phyloP scores from a whole-genome alignment of 2,888 invertebrate genomes.

The Phyllotreta cruciferae region DNA sequence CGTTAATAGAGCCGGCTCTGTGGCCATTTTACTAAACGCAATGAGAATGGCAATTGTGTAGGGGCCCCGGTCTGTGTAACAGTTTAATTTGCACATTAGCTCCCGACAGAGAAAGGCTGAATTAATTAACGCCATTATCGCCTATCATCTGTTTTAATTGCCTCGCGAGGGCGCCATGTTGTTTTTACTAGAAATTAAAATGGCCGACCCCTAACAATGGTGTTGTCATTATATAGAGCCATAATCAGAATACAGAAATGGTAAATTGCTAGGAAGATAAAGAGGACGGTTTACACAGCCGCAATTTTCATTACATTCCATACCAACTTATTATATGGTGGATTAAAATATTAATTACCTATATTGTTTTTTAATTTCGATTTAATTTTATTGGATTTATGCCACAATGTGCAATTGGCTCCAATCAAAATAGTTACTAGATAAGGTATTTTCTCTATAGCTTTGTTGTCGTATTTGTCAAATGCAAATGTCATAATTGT shows the following conservation, averaged over 20 bases:
- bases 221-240: slow-evolving; percentile 60
- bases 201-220: slow-evolving; percentile 61
- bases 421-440: too few species aligned
- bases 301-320: slow-evolving; percentile 1
- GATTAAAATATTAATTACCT: too few species aligned
- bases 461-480: too few species aligned
- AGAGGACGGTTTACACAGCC: slow-evolving; percentile 45
- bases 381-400: too few species aligned
- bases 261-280: slow-evolving; percentile 62
- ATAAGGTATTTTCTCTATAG: too few species aligned
- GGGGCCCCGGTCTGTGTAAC: slow-evolving; percentile 59
- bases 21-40: slow-evolving; percentile 31
- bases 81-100: slow-evolving; percentile 63
- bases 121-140: slow-evolving; percentile 64
- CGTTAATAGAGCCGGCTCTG: slow-evolving; percentile 28
- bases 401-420: too few species aligned
- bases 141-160: slow-evolving; percentile 64
- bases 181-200: slow-evolving; percentile 63
- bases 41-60: slow-evolving; percentile 43
- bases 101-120: slow-evolving; percentile 62
- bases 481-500: too few species aligned
- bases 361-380: too few species aligned
- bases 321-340: too few species aligned
- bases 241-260: slow-evolving; percentile 62
- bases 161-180: slow-evolving; percentile 61